Conservation (phyloP, 2,888 invertebrate species). For the Drosophila robusta region DNA sequence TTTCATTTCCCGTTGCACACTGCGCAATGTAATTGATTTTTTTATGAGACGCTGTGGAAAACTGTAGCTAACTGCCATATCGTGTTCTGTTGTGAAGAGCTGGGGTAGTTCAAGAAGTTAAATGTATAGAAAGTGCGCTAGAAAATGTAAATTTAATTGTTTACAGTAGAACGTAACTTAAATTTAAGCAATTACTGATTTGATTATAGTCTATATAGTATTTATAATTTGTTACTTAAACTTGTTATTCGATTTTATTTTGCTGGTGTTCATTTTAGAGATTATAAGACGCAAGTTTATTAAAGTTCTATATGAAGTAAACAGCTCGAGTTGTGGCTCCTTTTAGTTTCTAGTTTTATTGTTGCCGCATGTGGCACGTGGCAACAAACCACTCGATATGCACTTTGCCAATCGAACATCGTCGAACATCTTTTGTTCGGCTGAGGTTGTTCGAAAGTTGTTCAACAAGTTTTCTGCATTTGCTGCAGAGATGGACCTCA, state of each 20-base stretch:
- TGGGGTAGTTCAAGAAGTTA: background rate
- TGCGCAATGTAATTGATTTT: conserved; percentile 61
- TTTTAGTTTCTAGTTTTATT: no score
- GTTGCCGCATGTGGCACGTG: conserved; percentile 4
- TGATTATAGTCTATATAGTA: no score
- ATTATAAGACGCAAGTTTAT: no score
- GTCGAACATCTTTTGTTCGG: background rate
- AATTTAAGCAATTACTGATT: no score
- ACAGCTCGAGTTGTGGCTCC: no score
- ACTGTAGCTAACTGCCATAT: conserved; percentile 16
- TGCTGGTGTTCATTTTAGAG: no score
- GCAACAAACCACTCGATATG: conserved; percentile 39
- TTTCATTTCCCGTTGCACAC: conserved; percentile 68
- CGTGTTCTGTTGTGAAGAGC: background rate
- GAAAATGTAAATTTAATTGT: no score
- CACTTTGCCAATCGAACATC: conserved; percentile 35
- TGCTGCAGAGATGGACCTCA: conserved; percentile 14
- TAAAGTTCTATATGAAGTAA: no score
- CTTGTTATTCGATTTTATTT: no score
- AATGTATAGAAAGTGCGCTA: conserved; percentile 14
- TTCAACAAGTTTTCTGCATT: conserved; percentile 75
- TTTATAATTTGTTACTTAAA: no score
- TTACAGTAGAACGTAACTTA: no score
- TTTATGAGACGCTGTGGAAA: conserved; percentile 39
- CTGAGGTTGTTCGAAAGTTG: conserved; percentile 26